phyloP scores from a whole-genome alignment of 2,113 vertebrate species.

The Charina bottae region DNA sequence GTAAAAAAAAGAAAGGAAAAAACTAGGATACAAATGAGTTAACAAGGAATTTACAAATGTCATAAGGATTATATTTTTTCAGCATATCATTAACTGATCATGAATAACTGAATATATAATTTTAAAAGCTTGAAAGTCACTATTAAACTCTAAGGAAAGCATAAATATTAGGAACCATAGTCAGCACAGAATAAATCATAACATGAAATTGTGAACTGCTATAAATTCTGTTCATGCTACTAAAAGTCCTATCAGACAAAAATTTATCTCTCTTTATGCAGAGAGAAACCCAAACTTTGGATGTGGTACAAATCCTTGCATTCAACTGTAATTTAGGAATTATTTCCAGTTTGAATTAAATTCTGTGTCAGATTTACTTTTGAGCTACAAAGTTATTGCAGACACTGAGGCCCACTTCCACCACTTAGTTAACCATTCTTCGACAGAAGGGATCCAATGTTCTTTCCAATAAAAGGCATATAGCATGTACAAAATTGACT shows the following conservation, averaged over 20 bases:
- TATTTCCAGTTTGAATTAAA: too few species aligned
- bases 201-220: not conserved
- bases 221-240: not conserved
- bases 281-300: not conserved
- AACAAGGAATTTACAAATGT: not conserved
- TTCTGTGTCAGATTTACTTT: not conserved
- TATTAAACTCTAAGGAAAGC: not conserved
- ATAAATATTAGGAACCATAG: too few species aligned
- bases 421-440: not conserved
- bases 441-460: not conserved
- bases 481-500: not conserved
- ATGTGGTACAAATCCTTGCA: not conserved
- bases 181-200: not conserved
- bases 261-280: not conserved
- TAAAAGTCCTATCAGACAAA: not conserved
- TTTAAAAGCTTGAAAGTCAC: not conserved
- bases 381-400: not conserved
- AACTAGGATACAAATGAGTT: not conserved
- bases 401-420: not conserved
- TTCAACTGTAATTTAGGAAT: not conserved
- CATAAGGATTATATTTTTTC: not conserved
- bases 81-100: not conserved
- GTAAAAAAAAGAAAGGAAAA: not conserved
- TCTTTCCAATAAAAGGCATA: not conserved
- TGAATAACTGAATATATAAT: not conserved